phyloP scores from a whole-genome alignment of 2,113 vertebrate genomes.

The Dromiciops gliroides region DNA sequence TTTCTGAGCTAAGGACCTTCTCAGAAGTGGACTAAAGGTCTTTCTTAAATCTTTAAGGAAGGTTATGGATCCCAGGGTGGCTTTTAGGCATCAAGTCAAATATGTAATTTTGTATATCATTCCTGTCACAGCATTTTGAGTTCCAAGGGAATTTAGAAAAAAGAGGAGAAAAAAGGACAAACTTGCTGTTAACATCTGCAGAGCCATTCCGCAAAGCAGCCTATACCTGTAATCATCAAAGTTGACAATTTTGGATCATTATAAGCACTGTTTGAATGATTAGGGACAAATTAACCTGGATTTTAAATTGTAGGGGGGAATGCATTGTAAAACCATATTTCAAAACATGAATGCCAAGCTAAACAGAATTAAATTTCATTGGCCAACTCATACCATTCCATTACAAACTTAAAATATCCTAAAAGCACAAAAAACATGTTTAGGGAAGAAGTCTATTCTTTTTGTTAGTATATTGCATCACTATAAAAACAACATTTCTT shows the following conservation, averaged over 20 bases:
- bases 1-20: slow-evolving; percentile 89
- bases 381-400: slow-evolving; percentile 48
- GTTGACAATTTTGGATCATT: slow-evolving; percentile 53
- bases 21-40: slow-evolving; percentile 88
- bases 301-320: slow-evolving; percentile 23
- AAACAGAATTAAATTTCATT: slow-evolving; percentile 51
- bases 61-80: slow-evolving; percentile 87
- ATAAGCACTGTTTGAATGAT: not conserved
- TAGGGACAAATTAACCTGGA: slow-evolving; percentile 37
- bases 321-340: slow-evolving; percentile 56
- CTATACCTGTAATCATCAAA: slow-evolving; percentile 72
- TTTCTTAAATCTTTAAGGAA: slow-evolving; percentile 87
- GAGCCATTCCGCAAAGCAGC: slow-evolving; percentile 65
- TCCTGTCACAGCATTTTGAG: slow-evolving; percentile 84
- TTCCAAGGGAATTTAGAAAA: slow-evolving; percentile 78
- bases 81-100: slow-evolving; percentile 86
- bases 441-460: slow-evolving; percentile 1
- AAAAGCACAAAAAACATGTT: slow-evolving; percentile 39
- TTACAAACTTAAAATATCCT: slow-evolving; percentile 63
- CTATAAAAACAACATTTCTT: slow-evolving; percentile 28
- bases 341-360: slow-evolving; percentile 54
- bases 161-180: slow-evolving; percentile 74
- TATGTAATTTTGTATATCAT: slow-evolving; percentile 87
- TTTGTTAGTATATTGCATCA: slow-evolving; percentile 63
- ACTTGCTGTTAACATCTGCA: slow-evolving; percentile 69